These are phyloP conservation scores for Cephalopterus ornatus DNA, from an alignment of 2,113 vertebrate genomes.

Conservation along the genomic window DNA sequence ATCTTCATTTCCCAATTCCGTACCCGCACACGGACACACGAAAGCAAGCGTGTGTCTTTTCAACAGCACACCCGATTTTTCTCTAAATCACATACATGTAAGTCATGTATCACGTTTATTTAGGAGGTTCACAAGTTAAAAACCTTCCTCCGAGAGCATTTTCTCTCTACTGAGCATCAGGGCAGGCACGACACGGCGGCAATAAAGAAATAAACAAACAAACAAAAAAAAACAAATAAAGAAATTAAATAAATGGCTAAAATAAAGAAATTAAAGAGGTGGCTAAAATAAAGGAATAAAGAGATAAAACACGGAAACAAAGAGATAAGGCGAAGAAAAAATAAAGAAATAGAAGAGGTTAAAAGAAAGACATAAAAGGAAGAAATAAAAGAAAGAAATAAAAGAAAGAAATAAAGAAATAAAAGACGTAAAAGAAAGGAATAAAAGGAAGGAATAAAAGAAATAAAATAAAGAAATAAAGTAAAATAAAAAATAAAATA, in stretches of 20 bases:
- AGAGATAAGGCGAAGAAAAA: not conserved
- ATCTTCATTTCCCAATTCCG: not conserved
- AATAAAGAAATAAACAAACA: not conserved
- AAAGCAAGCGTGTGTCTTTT: not conserved
- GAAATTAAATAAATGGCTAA: not conserved
- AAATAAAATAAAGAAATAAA: too few relatives aligned
- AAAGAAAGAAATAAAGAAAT: too few relatives aligned
- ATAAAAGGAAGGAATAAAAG: not conserved
- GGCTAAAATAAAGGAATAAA: not conserved
- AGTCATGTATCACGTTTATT: not conserved
- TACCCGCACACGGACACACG: not conserved
- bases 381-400: too few relatives aligned
- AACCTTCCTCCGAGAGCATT: not conserved
- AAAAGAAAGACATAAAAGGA: not conserved
- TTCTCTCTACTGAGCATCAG: fast-evolving
- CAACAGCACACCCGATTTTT: fast-evolving
- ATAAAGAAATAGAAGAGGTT: too few relatives aligned
- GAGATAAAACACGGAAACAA: not conserved
- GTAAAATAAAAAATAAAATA: too few relatives aligned
- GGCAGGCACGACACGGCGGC: not conserved
- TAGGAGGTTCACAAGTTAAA: not conserved
- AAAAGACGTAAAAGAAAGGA: not conserved
- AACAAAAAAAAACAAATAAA: too few relatives aligned
- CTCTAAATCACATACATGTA: fast-evolving
- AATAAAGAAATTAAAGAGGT: too few relatives aligned